Conservation (phyloP, 2,113 vertebrate genomes). For the Phalacrocorax brasilianus region DNA sequence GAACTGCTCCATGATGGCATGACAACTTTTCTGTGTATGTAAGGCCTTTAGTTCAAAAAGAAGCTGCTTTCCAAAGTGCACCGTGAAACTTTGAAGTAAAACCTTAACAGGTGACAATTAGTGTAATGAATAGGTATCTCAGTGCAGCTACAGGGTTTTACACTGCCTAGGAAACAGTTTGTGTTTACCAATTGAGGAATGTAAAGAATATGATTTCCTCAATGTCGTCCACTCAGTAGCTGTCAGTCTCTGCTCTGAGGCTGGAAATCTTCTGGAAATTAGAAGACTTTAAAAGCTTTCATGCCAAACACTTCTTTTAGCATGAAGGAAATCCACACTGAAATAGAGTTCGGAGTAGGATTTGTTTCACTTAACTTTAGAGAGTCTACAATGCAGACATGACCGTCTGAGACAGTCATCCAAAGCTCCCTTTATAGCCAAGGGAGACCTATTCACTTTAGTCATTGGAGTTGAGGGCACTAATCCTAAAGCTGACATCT, state of each 20-base stretch:
- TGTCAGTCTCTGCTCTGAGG: background rate
- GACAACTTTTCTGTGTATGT: background rate
- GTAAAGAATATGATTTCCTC: background rate
- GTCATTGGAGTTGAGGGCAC: background rate
- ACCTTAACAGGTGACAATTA: background rate
- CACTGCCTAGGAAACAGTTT: background rate
- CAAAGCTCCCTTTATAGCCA: background rate
- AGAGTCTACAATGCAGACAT: background rate
- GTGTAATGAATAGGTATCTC: background rate
- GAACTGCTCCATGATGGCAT: background rate
- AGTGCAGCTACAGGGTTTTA: fast-evolving
- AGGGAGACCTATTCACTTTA: background rate
- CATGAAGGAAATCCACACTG: background rate
- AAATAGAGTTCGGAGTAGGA: background rate
- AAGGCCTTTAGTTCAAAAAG: background rate
- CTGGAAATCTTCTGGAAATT: background rate
- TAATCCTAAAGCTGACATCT: background rate
- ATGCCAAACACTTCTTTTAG: background rate
- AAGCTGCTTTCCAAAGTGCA: background rate
- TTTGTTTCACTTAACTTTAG: background rate
- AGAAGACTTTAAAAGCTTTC: background rate
- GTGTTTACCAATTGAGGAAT: background rate
- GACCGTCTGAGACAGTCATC: background rate
- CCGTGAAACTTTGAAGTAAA: background rate
- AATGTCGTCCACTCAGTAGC: background rate